phyloP scores from a whole-genome alignment of 2,113 vertebrate species.

The Athene cunicularia region DNA sequence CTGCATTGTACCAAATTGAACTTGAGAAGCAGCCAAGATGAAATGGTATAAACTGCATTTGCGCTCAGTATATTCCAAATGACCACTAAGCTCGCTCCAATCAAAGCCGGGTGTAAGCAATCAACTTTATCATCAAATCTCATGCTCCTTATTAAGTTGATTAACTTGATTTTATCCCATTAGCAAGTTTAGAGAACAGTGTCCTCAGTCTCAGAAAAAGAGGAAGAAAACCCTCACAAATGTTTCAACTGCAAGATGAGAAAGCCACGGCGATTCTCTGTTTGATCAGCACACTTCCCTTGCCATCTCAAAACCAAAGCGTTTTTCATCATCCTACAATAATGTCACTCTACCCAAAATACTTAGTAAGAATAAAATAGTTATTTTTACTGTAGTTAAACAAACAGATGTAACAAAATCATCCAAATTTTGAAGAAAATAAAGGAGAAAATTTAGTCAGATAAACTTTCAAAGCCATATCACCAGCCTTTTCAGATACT shows the following conservation, averaged over 20 bases:
- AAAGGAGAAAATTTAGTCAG: neutral
- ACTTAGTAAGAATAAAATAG: neutral
- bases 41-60: slow-evolving; percentile 9
- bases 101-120: slow-evolving; percentile 19
- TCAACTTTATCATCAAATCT: slow-evolving; percentile 20
- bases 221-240: neutral
- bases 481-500: neutral
- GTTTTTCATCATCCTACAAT: neutral
- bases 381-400: neutral
- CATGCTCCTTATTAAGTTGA: neutral
- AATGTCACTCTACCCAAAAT: neutral
- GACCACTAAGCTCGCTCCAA: slow-evolving; percentile 17
- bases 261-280: neutral
- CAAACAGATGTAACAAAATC: neutral
- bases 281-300: neutral
- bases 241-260: neutral
- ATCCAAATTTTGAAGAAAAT: neutral
- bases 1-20: slow-evolving; percentile 34
- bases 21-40: slow-evolving; percentile 36
- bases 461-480: neutral
- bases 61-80: neutral
- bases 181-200: neutral
- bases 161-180: slow-evolving; percentile 32
- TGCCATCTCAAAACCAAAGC: neutral
- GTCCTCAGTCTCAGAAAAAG: neutral